phyloP scores from a whole-genome alignment of 1,140 invertebrate genomes.

The Paramacrobiotus metropolitanus region DNA sequence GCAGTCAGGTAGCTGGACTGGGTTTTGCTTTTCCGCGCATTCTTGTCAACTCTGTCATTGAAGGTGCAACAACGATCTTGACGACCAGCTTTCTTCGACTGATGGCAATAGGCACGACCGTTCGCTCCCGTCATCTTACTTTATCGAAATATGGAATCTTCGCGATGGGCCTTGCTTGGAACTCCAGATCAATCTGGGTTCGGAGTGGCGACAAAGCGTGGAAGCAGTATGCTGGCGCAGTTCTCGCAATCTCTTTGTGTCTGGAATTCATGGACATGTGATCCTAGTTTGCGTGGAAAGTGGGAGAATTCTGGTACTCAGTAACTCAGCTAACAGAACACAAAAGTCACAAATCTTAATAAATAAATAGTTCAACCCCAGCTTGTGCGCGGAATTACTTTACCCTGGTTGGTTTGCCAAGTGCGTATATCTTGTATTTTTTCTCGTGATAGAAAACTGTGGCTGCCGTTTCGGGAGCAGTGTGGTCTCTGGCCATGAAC shows the following conservation, averaged over 20 bases:
- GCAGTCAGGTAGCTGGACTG: neutral
- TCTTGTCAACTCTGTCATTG: neutral
- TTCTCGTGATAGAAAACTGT: neutral
- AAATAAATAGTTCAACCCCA: no score
- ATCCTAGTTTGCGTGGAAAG: neutral
- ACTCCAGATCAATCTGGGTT: neutral
- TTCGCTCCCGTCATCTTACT: neutral
- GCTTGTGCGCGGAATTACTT: no score
- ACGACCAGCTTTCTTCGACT: no score
- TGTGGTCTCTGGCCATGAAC: neutral
- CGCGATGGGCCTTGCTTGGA: neutral
- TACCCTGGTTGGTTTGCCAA: no score
- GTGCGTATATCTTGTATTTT: neutral
- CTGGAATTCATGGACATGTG: neutral
- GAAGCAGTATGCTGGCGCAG: conserved; percentile 1
- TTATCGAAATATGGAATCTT: neutral
- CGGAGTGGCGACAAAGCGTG: conserved; percentile 2
- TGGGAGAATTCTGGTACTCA: neutral
- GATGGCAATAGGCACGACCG: no score
- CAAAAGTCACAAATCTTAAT: no score
- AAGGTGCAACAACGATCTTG: neutral
- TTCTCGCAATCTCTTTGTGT: neutral
- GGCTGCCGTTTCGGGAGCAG: neutral
- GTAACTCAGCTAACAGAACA: no score
- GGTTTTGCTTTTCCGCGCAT: neutral